Evolutionary conservation across 2,113 vertebrate species (phyloP).

Genomic region (Cnemophilus loriae): DNA sequence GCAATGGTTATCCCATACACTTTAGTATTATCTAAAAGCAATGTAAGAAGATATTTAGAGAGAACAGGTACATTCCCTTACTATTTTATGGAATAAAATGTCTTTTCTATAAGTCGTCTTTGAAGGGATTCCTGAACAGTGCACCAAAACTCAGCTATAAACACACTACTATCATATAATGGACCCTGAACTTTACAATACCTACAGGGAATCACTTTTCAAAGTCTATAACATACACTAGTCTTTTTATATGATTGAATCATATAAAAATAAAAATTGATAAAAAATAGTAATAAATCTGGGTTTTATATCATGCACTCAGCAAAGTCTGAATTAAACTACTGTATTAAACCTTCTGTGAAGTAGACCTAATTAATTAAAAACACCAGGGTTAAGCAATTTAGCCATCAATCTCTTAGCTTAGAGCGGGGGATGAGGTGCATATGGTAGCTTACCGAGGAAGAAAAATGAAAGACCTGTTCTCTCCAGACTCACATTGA

Average conservation of each 20-base stretch:
- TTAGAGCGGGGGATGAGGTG: constrained; percentile 65
- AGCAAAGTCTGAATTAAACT: constrained; percentile 73
- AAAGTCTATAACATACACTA: constrained; percentile 61
- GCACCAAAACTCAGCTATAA: constrained; percentile 57
- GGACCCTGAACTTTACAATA: constrained; percentile 58
- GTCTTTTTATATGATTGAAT: constrained; percentile 53
- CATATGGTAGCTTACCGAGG: constrained; percentile 58
- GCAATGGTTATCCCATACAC: constrained; percentile 1
- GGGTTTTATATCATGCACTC: constrained; percentile 64
- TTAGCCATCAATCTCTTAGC: constrained; percentile 68
- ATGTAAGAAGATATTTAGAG: background rate
- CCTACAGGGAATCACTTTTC: constrained; percentile 59
- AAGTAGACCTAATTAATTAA: constrained; percentile 75
- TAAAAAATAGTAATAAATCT: constrained; percentile 72
- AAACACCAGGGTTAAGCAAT: constrained; percentile 72
- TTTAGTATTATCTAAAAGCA: constrained; percentile 22
- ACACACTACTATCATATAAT: constrained; percentile 34
- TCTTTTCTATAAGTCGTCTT: constrained; percentile 34
- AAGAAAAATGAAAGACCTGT: constrained; percentile 67
- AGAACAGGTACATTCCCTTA: constrained; percentile 4
- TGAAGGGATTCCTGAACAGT: constrained; percentile 48
- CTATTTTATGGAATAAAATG: constrained; percentile 28
- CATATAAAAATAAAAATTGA: constrained; percentile 73
- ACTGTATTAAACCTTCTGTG: constrained; percentile 68
- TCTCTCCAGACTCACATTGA: constrained; percentile 46